Evolutionary conservation across 2,888 invertebrate species (phyloP), one percentile per base, ranked within the genome.

Genomic region (Leistus spinibarbis): DNA sequence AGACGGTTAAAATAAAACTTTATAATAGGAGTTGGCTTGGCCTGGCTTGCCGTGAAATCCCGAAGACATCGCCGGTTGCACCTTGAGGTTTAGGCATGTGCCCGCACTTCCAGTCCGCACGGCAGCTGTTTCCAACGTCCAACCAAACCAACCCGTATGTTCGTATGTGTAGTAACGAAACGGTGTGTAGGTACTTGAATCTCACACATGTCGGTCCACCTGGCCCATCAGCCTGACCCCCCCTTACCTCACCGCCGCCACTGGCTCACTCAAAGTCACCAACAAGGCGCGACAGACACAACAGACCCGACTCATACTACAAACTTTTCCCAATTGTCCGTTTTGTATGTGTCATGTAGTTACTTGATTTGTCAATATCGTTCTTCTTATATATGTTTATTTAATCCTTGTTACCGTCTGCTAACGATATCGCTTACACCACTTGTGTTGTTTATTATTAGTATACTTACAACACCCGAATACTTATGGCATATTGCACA

Each of bases 11-110:
- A 22, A 22, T 60, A 60, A 60, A 60, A 60, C 60, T 60, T 22
- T 19, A 60, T 17, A 40, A 22, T 60, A 60, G 60, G 40, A 7
- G 10, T 13, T 40, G 40, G 60, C 60, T 22, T 60, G 60, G 10
- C 40, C 40, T 40, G 40, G 60, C 60, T 22, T 60, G 60, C 60
- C 22, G 60, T 60, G 60, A 10, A 17, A 20, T 60, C 60, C 19
- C 20, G 17, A 60, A 60, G 60, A 60, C 60, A 20, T 60, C 22
- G 60, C 60, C 40, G 40, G 40, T 60, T 60, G 60, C 60, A 60
- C 60, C 60, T 60, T 60, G 60, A 60, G 17, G 60, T 60, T 60
- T 60, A 60, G 60, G 60, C 60, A 60, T 60, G 60, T 60, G 60
- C 60, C 60, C 60, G 60, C 60, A 60, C 60, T 60, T 60, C 60